A percentile compares a stretch with the other conserved stretches of the same genome.
Evolutionary conservation across 2,113 vertebrate species (phyloP).

Genomic region (Vulpes vulpes): DNA sequence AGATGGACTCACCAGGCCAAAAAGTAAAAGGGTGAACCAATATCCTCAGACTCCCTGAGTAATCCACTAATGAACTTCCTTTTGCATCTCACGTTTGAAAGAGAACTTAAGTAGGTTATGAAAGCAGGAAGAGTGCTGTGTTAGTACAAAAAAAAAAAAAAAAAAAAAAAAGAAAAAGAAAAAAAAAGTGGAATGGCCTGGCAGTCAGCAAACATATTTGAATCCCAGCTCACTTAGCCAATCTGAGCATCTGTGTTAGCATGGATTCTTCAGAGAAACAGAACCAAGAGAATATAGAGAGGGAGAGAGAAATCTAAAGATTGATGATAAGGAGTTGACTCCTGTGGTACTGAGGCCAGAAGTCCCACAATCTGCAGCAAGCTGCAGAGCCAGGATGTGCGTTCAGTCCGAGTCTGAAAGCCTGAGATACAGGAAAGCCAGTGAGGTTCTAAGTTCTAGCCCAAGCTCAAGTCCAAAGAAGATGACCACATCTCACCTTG

Average conservation of each 20-base stretch:
- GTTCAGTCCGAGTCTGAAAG: neutral
- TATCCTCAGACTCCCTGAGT: neutral
- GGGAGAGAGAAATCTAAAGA: neutral
- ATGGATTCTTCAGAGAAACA: neutral
- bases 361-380: neutral
- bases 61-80: neutral
- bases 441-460: neutral
- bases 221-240: neutral
- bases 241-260: neutral
- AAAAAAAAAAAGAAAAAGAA: neutral
- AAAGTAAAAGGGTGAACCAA: neutral
- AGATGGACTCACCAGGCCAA: neutral
- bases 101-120: neutral
- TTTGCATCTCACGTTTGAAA: constrained; percentile 18
- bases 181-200: neutral
- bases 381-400: neutral
- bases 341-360: neutral
- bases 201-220: neutral
- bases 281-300: neutral
- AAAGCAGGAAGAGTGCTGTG: neutral
- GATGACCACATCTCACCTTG: neutral
- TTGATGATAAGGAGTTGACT: neutral
- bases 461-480: neutral
- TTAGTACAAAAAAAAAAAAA: neutral
- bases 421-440: neutral